Conservation (phyloP, 2,797 vertebrate species). For the Falco cherrug region DNA sequence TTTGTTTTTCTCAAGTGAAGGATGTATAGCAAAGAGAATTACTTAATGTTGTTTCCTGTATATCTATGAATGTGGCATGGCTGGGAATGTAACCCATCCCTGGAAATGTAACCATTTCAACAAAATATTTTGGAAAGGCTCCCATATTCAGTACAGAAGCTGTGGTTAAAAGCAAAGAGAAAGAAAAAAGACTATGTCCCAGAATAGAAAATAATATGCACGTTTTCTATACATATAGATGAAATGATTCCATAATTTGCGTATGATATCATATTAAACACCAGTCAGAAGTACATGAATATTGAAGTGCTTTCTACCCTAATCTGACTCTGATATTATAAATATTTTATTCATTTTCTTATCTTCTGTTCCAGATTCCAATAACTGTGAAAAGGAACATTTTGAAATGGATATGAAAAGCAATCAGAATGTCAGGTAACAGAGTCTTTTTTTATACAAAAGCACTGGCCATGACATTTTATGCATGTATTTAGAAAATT, state of each 20-base stretch:
- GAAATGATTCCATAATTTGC: constrained; percentile 53
- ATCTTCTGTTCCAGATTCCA: constrained; percentile 74
- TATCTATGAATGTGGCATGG: background rate
- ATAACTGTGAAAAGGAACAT: constrained; percentile 67
- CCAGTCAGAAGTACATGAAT: constrained; percentile 55
- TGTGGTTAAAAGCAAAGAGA: background rate
- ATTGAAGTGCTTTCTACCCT: constrained; percentile 37
- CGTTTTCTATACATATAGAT: constrained; percentile 26
- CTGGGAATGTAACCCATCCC: background rate
- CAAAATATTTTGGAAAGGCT: background rate
- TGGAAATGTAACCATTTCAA: background rate
- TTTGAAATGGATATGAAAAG: constrained; percentile 69
- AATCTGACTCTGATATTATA: constrained; percentile 41
- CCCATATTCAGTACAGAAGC: background rate
- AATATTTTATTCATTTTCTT: constrained; percentile 66
- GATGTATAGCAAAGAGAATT: background rate
- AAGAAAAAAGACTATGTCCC: background rate
- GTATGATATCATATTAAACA: constrained; percentile 47
- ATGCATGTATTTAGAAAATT: background rate
- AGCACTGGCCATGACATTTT: background rate
- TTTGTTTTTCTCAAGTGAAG: background rate
- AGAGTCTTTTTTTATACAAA: background rate
- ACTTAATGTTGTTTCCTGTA: background rate
- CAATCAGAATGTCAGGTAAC: constrained; percentile 76
- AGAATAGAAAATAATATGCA: constrained; percentile 35